A percentile compares a stretch with the other conserved stretches of the same genome.
Evolutionary conservation across 2,797 vertebrate genomes (phyloP).

Genomic region (Lepilemur ruficaudatus): DNA sequence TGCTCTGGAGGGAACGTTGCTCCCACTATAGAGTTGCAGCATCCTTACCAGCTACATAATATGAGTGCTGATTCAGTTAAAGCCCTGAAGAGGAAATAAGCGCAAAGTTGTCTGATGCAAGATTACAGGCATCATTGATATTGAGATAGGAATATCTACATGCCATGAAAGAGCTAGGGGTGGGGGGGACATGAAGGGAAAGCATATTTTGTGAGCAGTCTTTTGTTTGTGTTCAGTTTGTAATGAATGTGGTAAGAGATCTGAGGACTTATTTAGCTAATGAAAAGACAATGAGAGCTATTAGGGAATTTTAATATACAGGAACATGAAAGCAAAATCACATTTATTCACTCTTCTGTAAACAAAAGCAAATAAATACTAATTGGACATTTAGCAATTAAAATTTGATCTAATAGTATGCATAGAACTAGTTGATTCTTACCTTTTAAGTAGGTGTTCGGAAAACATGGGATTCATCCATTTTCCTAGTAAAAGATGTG

Average conservation of each 20-base stretch:
- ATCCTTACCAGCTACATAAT: neutral
- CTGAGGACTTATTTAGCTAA: slow-evolving; percentile 36
- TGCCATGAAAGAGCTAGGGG: neutral
- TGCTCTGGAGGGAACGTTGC: neutral
- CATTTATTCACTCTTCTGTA: slow-evolving; percentile 54
- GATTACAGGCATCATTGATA: slow-evolving; percentile 7
- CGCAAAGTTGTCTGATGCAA: neutral
- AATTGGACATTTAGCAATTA: slow-evolving; percentile 68
- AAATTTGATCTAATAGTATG: slow-evolving; percentile 62
- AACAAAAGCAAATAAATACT: slow-evolving; percentile 62
- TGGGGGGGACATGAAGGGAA: neutral
- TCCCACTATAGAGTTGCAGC: neutral
- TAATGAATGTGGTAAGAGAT: slow-evolving; percentile 42
- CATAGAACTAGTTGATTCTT: slow-evolving; percentile 47
- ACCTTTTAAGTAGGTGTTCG: slow-evolving; percentile 38
- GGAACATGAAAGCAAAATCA: slow-evolving; percentile 62
- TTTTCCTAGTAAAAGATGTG: slow-evolving; percentile 8
- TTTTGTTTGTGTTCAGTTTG: slow-evolving; percentile 53
- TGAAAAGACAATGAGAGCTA: slow-evolving; percentile 67
- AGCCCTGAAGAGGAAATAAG: slow-evolving; percentile 30
- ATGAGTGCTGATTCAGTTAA: slow-evolving; percentile 12
- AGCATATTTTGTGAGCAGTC: neutral
- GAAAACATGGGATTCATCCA: slow-evolving; percentile 30
- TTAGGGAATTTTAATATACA: slow-evolving; percentile 67
- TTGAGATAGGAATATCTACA: slow-evolving; percentile 31